These are phyloP conservation scores for Poeciliopsis gracilis DNA, from an alignment of 2,797 vertebrate genomes.

Conservation along the genomic window DNA sequence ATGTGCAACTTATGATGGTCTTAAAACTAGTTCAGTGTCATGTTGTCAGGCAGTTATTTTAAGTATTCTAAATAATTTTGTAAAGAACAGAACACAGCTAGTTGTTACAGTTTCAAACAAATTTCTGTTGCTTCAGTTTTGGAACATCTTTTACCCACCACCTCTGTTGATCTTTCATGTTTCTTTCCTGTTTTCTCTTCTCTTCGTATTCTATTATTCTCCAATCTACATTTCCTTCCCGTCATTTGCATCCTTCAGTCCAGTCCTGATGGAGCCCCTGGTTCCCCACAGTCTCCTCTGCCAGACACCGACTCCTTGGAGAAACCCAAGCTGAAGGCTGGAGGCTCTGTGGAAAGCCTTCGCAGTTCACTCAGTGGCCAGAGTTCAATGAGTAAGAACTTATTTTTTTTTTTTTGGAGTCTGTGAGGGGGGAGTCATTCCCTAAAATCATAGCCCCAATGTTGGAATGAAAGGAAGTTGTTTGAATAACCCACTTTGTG, in stretches of 20 bases:
- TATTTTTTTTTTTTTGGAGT: neutral
- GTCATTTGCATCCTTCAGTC: conserved; percentile 73
- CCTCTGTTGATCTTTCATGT: conserved; percentile 1
- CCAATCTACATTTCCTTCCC: conserved; percentile 11
- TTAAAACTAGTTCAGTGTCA: neutral
- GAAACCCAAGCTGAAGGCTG: conserved; percentile 96
- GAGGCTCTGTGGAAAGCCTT: conserved; percentile 96
- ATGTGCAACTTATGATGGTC: neutral
- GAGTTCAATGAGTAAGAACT: conserved; percentile 95
- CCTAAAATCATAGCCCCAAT: neutral
- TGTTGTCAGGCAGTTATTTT: neutral
- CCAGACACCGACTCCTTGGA: conserved; percentile 88
- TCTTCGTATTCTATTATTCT: conserved; percentile 10
- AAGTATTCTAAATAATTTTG: neutral
- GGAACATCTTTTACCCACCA: neutral
- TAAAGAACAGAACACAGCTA: neutral
- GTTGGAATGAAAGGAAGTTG: neutral
- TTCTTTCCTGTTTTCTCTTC: conserved; percentile 16
- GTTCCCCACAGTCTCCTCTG: conserved; percentile 85
- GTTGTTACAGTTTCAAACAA: neutral
- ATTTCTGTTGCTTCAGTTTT: neutral
- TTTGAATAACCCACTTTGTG: neutral
- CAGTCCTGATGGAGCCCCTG: conserved; percentile 85
- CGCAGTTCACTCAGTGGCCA: conserved; percentile 96
- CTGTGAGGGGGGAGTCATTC: neutral